Evolutionary conservation across 2,888 invertebrate genomes (phyloP), one percentile per base, ranked within the genome.

Genomic region (Pyrgus malvae): DNA sequence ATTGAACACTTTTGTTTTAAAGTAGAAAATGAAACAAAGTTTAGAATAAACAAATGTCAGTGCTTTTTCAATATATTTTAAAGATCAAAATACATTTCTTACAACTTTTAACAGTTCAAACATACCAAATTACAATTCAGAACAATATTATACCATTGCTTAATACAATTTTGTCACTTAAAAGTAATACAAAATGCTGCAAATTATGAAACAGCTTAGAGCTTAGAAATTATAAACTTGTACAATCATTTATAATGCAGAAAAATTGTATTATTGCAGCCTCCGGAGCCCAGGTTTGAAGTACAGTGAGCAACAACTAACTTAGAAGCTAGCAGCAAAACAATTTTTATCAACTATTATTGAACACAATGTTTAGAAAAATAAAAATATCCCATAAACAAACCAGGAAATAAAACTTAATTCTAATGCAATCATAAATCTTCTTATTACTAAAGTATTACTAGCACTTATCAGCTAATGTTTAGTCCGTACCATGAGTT

Each of bases 71-170:
- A 82, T 88, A 87, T 89, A 89, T 86, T 89, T 87, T 78, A 80
- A 86, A 87, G 84, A 83, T 85, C 84, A 87, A 89, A 88, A 88
- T 87, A 86, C 84, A 87, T 81, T 87, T 87, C 80, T 85, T 83
- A 84, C 77, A 88, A 83, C 80, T 81, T 76, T 65, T 80, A 88
- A 88, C 87, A 88, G 78, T 83, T 81, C 81, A 81, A 85, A 84
- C 81, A 84, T 83, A 80, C 80, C 76, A 83, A 81, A 83, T 82
- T 85, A 83, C 80, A 83, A 80, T 79, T 79, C 77, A 65, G 77
- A 78, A 80, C 78, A 82, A 80, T 60, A 69, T 66, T 70, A 69
- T 72, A 72, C 67, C 68, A 76, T 72, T 70, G 66, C 67, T 58
- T 71, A 74, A 69, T 69, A 72, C 71, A 70, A 75, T 72, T 33